phyloP scores from a whole-genome alignment of 35 echinoderm and acorn worm genomes.

The Chiridota heheva region DNA sequence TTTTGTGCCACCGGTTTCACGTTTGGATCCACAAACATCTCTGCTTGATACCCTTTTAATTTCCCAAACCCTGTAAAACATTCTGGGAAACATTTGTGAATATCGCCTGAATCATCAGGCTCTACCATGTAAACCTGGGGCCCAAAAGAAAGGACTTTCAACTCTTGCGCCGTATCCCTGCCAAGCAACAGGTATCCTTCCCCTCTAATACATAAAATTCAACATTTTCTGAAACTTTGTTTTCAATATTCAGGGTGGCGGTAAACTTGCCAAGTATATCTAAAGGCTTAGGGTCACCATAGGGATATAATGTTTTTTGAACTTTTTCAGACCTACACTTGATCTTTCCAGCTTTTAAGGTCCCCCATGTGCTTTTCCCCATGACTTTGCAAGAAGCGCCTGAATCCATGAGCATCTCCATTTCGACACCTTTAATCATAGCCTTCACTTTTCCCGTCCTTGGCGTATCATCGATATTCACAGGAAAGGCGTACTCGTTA shows the following conservation, averaged over 20 bases:
- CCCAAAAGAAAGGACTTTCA: constrained; percentile 20
- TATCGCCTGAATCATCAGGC: not conserved
- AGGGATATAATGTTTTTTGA: constrained; percentile 5
- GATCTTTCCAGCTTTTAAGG: constrained; percentile 27
- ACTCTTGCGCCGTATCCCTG: constrained; percentile 17
- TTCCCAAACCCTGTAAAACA: constrained; percentile 63
- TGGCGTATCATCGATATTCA: no score
- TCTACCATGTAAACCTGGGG: constrained; percentile 17
- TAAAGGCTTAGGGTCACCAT: constrained; percentile 13
- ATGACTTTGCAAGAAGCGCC: constrained; percentile 17
- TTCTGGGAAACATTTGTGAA: constrained; percentile 27
- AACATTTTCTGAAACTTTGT: not conserved
- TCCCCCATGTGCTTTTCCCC: constrained; percentile 26
- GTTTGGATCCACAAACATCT: constrained; percentile 36
- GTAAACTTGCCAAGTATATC: constrained; percentile 31
- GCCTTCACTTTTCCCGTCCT: constrained; percentile 28
- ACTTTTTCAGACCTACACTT: constrained; percentile 58
- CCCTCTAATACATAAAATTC: constrained; percentile 67
- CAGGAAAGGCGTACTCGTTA: no score
- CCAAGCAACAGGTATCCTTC: constrained; percentile 39
- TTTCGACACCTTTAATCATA: not conserved
- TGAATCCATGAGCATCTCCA: constrained; percentile 22
- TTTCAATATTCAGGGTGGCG: not conserved
- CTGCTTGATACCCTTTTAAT: constrained; percentile 47
- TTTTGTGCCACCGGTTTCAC: constrained; percentile 62